Percentiles rank a stretch among this genome's conserved stretches.
These are phyloP conservation scores for Channallabes apus DNA, from an alignment of 2,797 vertebrate species.

Conservation along the genomic window DNA sequence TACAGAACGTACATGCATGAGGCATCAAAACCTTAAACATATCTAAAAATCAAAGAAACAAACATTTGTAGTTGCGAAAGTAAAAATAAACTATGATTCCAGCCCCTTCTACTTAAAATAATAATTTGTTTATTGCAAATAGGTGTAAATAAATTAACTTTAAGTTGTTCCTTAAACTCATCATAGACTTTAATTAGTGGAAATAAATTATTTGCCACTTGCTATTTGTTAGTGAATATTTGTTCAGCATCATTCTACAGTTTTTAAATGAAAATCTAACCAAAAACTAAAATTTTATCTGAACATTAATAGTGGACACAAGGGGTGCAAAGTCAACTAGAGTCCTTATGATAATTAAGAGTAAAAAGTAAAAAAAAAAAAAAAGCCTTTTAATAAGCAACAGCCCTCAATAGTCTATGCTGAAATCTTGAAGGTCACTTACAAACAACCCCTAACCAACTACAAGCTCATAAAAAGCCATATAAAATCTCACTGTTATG, in stretches of 20 bases:
- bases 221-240: background rate
- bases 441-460: background rate
- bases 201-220: background rate
- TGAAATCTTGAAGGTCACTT: background rate
- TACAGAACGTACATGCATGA: background rate
- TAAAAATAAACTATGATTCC: background rate
- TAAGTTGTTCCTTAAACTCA: background rate
- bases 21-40: background rate
- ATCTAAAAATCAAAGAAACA: background rate
- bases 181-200: background rate
- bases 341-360: background rate
- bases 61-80: background rate
- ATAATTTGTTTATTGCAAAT: too few species aligned
- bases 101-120: background rate
- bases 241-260: background rate
- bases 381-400: background rate
- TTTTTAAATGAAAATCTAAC: background rate
- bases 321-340: background rate
- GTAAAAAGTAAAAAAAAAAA: background rate
- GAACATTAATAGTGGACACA: background rate
- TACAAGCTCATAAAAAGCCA: background rate
- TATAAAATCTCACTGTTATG: background rate
- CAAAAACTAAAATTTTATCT: background rate
- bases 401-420: background rate
- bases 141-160: background rate